Evolutionary conservation across 2,113 vertebrate species (phyloP), one percentile per base, ranked within the genome.

Genomic region (Gorsachius goisagi): DNA sequence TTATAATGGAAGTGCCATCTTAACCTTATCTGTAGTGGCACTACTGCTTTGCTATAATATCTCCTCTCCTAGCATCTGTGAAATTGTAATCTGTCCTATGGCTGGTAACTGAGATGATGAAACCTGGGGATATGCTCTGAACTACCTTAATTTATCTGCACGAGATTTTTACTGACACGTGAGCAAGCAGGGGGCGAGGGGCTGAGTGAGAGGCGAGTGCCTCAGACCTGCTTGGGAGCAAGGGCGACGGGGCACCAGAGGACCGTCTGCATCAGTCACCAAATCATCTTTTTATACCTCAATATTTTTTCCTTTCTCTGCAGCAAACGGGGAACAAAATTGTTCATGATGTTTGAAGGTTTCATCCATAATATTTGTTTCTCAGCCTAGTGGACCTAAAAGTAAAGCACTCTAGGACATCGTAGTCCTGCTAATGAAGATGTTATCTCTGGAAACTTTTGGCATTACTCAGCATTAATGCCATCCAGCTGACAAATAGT

Each of bases 51-150:
- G 56, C 76, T 91, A 1, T 89, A 92, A 95, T 79, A 96, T 95
- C 90, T 93, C 52, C 47, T 91, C 74, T 98, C 80, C 82, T 83
- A 88, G 79, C 72, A 88, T 92, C 94, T 96, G 93, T 91, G 93
- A 95, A 97, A 95, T 74, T 96, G 80, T 85, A 87, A 91, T 88
- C 81, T 97, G 77, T 95, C 83, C 94, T 94, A n/a, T 32, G 53
- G 41, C 89, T 94, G 60, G 56, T 90, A 93, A 94, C 79, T 77
- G 76, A 96, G 85, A 96, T 71, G 90, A 73, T 84, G 92, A 94
- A 97, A 97, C 68, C 35, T 49, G 81, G 19, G 69, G 85, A 85
- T 89, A 95, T 0, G 35, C 80, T 90, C 64, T 71, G 83, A 97
- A 84, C 79, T 90, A 89, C 83, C 75, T 92, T 90, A 89, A 97